Evolutionary conservation across 2,113 vertebrate species (phyloP), one percentile per base, ranked within the genome.

Genomic region (Ceyx cyanopectus): DNA sequence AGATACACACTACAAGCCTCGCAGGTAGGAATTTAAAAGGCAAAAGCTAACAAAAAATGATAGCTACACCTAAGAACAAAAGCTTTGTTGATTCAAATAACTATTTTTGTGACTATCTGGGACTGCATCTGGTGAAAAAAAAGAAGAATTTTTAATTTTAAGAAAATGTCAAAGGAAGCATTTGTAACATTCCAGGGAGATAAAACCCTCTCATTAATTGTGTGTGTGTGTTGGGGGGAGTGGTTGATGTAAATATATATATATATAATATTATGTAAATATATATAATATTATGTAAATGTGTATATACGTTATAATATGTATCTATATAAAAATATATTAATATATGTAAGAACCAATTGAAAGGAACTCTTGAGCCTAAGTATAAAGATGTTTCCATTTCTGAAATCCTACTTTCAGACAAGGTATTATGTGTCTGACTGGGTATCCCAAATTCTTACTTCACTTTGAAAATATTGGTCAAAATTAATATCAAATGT

Each of bases 211-310:
- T n/a, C 15, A 7, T 74, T 66, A 67, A 51, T 34, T n/a, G 32
- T 51, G 29, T 15, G 9, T 32, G 14, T 45, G 3, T 43, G 4
- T 12, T 2, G 1, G 5, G 24, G 2, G 3, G 24, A 12, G 14
- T 26, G 18, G 4, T 53, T 4, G 43, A 26, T 58, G n/a, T 48
- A 37, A 9, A 26, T 15, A 21, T 46, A n/a, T 45, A 27, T 13
- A 12, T 60, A 65, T 9, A 21, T 34, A 1, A 2, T 17, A 34
- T 34, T 4, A 43, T 1, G n/a, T 6, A 63, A 50, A 7, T 34
- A 34, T 34, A 34, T 34, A 7, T 34, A 34, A 34, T 34, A 32
- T 32, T 32, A 32, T 32, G 32, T 32, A 32, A 32, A 32, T 32
- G 32, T 32, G 32, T 32, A 32, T 32, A 32, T 32, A 32, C 7